phyloP scores from a whole-genome alignment of 2,888 invertebrate genomes.

The Heliconius aoede region DNA sequence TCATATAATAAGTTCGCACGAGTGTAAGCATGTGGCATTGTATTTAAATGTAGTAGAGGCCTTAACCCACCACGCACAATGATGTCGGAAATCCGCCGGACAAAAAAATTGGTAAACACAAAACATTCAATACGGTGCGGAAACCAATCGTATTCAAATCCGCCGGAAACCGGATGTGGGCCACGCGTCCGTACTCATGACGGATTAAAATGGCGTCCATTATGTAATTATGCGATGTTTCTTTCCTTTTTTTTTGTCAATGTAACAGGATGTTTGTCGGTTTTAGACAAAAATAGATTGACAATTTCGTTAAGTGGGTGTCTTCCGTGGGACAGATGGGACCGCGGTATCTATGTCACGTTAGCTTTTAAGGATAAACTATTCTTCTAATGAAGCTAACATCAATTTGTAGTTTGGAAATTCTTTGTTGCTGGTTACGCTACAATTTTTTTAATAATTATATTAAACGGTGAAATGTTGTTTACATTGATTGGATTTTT shows the following conservation, averaged over 20 bases:
- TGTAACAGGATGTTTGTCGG: conserved; percentile 32
- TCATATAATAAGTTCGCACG: neutral
- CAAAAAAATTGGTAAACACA: conserved; percentile 55
- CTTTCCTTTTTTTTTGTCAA: conserved; percentile 43
- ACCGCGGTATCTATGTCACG: no score
- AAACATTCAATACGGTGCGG: conserved; percentile 53
- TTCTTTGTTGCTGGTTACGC: no score
- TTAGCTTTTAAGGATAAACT: no score
- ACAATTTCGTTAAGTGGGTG: conserved; percentile 8
- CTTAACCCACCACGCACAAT: conserved; percentile 37
- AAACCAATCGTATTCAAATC: conserved; percentile 62
- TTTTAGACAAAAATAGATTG: conserved; percentile 11
- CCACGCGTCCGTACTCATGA: conserved; percentile 63
- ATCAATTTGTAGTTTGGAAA: no score
- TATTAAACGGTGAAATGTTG: no score
- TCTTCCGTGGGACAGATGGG: no score
- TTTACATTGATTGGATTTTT: no score
- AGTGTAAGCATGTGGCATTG: neutral
- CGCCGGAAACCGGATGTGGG: conserved; percentile 74
- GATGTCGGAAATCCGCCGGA: conserved; percentile 52
- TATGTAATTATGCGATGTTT: conserved; percentile 53
- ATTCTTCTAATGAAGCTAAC: no score
- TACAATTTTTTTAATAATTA: no score
- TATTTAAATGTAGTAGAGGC: neutral
- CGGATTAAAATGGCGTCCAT: conserved; percentile 56